Conservation (phyloP, 2,113 vertebrate genomes). For the Thymallus thymallus region DNA sequence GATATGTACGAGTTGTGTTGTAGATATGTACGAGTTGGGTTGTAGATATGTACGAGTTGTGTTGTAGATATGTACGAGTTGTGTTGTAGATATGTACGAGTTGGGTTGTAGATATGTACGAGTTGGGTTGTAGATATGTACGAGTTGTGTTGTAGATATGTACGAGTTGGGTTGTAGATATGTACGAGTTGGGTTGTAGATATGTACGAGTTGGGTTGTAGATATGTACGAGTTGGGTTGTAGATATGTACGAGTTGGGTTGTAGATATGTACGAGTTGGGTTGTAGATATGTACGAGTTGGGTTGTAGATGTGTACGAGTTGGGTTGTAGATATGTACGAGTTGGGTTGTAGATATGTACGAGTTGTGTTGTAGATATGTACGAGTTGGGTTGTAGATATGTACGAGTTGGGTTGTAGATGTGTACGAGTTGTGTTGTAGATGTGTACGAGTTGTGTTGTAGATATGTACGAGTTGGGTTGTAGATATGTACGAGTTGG, state of each 20-base stretch:
- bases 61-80: conserved; percentile 88
- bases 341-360: conserved; percentile 87
- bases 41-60: conserved; percentile 87
- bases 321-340: conserved; percentile 87
- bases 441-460: too few species aligned
- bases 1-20: conserved; percentile 91
- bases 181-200: conserved; percentile 86
- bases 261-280: conserved; percentile 87
- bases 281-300: conserved; percentile 88
- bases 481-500: conserved; percentile 87
- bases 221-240: conserved; percentile 88
- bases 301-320: too few species aligned
- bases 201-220: conserved; percentile 87
- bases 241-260: conserved; percentile 87
- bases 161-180: conserved; percentile 84
- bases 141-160: too few species aligned
- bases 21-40: too few species aligned
- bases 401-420: conserved; percentile 86
- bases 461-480: conserved; percentile 87
- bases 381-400: conserved; percentile 84
- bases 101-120: conserved; percentile 87
- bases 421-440: too few species aligned
- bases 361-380: too few species aligned
- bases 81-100: too few species aligned
- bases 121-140: conserved; percentile 87